Base-by-base conservation (phyloP, 2,113 vertebrate genomes). In the Fukomys damarensis region DNA sequence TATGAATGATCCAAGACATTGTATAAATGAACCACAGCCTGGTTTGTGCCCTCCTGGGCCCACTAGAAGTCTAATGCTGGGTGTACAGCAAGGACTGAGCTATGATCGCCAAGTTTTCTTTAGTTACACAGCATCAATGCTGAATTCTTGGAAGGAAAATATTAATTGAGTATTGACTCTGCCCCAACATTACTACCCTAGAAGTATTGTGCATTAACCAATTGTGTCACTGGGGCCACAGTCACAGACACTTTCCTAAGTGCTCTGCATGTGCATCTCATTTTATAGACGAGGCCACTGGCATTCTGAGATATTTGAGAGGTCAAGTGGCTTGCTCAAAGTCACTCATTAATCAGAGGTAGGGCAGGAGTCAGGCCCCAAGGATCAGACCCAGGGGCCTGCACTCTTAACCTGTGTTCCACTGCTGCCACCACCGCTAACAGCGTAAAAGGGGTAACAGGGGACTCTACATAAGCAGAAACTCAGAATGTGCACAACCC, bases 21-120 rank as follows among this genome's bases (percentile, higher is more conserved):
- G 82, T 65, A 26, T 76, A 68, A 68, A 74, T 54, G 54, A 77
- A 58, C 49, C 70, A 58, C 38, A 87, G 86, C 52, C 66, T 87
- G 59, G 52, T 46, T 93, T 22, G 16, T 5, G 58, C n/a, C 61
- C 83, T 56, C 61, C 26, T 65, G 35, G 43, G 41, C n/a, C 65
- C 70, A 70, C 56, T 43, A 63, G 19, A 74, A 20, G 43, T 3
- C 10, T 32, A 14, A 54, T 22, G 38, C 41, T 59, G 86, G 66
- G 49, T 72, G 35, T 26, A 80, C 56, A 85, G 58, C 58, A 61
- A 92, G 1, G 20, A 38, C 72, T 38, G 68, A 41, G 52, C 77
- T 89, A 83, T 82, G 74, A 86, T 17, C 4, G 49, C 84, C 80
- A 95, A 59, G 10, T 82, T 93, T 87, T 35, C 70, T 91, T 81